Base-by-base conservation (phyloP, 2,113 vertebrate genomes). In the Sorex araneus region DNA sequence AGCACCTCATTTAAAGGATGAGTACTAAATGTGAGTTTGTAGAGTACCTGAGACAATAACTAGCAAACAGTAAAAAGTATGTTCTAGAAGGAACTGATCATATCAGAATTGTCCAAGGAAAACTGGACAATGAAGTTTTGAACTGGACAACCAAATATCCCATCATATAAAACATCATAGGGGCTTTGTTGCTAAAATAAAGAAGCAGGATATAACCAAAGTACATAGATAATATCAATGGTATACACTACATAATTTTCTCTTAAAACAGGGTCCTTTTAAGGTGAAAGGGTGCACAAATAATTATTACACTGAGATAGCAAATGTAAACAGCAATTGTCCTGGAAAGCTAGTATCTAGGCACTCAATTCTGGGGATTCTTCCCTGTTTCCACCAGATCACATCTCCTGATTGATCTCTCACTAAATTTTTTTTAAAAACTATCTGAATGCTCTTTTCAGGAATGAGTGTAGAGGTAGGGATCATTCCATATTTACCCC, bases 111-210 rank as follows among this genome's bases (percentile, higher is more conserved):
- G 47, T 50, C 18, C 82, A 85, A 50, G 66, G 70, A 84, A 30
- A 84, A 57, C 70, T 63, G 73, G 69, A 36, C 43, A 88, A 66
- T 45, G 74, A 12, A 43, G 12, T 84, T 77, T 60, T 23, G 63
- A 87, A 21, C 70, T 69, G 30, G 36, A 50, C 30, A 76, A 8
- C 15, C 16, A 64, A 23, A 30, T 40, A 32, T 90, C 71, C 43
- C 40, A 32, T 87, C 32, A 30, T 21, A 66, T 89, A 50, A 45
- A 93, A 85, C 13, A 25, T 70, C 87, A 45, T 11, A 43, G 45
- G 57, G 27, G 9, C 43, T 69, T 90, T 81, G 57, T 74, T 93
- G 36, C 40, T 87, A 47, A 81, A 78, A 73, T 54, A 27, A 90
- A 80, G 25, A 23, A 66, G 19, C 25, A 28, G 10, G 1, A 21